Evolutionary conservation across 30 jellyfish, hydroid and myxozoan species (phyloP), one percentile per base, ranked within the genome.

Genomic region (Catostylus mosaicus): DNA sequence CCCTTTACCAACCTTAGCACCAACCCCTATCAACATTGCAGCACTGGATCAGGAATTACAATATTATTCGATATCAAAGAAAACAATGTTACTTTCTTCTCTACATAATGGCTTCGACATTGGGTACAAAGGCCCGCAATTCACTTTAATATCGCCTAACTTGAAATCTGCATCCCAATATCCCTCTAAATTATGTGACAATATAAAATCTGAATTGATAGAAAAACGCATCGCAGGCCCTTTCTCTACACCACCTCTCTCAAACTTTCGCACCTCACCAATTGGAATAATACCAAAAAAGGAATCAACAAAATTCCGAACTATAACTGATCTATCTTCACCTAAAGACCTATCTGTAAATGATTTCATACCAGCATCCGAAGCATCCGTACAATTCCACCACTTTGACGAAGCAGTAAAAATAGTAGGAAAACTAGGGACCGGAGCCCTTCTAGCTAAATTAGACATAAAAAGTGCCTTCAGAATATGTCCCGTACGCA

Each of bases 401-500:
- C 20, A 47, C 32, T 84, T 84, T 47, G 94, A 84, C 40, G 36
- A 64, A 45, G 88, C 88, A 0, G 82, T 73, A 3, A 46, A 60
- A 14, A 51, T 84, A 10, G 75, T 84, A 2, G 63, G 75, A 0
- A 54, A 52, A 6, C 30, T 84, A 2, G 94, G 94, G 1, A 38
- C 27, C 30, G 67, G 75, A 10, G 63, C 82, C 26, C 37, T 56
- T 6, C 29, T 84, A 65, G 82, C 94, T 7, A 84, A 72, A 72
- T 43, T 84, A 20, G 94, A 84, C 67, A 40, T 84, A 23, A 71
- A 73, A 70, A 66, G 63, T 45, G 88, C 94, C 27, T 84, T 70
- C 50, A 6, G 94, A 37, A 59, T 84, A 20, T 84, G 94, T 30
- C 94, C 94, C 0, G 94, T 84, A 22, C 83, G 36, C 51, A 46